Conservation (phyloP, 2,113 vertebrate species). For the Boulengerochromis microlepis region DNA sequence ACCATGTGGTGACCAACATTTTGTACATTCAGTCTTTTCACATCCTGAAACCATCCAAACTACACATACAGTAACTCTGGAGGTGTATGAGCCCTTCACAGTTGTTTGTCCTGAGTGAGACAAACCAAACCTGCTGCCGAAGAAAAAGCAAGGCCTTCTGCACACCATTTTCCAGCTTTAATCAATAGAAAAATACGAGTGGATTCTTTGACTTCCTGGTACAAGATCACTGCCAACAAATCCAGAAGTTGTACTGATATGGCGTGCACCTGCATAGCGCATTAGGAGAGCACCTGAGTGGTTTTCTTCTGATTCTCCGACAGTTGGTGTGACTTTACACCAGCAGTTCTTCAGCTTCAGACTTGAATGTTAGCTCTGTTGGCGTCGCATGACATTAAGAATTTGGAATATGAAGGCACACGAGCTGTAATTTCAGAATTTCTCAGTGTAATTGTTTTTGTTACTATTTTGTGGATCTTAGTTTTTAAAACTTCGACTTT, state of each 20-base stretch:
- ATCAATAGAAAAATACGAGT: background rate
- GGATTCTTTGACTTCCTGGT: conserved; percentile 16
- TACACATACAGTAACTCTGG: background rate
- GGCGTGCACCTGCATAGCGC: background rate
- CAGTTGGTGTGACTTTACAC: conserved; percentile 23
- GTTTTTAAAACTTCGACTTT: background rate
- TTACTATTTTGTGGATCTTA: background rate
- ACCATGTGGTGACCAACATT: background rate
- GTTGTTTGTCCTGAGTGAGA: background rate
- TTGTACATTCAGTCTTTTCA: background rate
- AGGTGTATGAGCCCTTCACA: background rate
- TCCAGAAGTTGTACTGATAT: background rate
- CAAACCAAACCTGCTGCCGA: background rate
- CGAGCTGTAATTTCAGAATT: background rate
- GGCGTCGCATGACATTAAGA: background rate
- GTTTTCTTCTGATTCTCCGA: background rate
- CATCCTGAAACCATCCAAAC: background rate
- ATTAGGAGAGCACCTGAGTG: background rate
- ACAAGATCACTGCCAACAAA: conserved; percentile 63
- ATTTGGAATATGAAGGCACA: conserved; percentile 13
- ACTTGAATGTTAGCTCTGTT: background rate
- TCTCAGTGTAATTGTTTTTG: background rate
- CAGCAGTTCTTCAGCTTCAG: conserved; percentile 7
- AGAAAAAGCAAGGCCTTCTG: background rate
- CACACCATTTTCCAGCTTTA: conserved; percentile 9